Percentiles rank a stretch among this genome's conserved stretches.
Conservation (phyloP, 2,888 invertebrate species). For the Cerastis rubricosa region DNA sequence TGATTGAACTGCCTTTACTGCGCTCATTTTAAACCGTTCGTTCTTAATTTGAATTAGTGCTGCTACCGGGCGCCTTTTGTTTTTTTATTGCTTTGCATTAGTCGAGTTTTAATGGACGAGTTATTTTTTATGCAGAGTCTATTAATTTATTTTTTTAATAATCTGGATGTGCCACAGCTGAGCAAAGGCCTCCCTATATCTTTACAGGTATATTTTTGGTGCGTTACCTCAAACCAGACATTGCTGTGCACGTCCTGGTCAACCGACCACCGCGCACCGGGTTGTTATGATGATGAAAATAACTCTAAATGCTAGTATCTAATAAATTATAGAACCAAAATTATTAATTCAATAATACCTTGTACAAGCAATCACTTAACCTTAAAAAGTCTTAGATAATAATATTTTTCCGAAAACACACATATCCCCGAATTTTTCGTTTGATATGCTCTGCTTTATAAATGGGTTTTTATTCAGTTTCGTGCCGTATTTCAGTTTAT, state of each 20-base stretch:
- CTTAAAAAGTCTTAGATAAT: neutral
- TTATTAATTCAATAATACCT: too few species aligned
- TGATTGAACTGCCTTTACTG: conserved; percentile 33
- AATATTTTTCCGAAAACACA: neutral
- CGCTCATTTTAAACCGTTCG: conserved; percentile 5
- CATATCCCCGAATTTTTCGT: neutral
- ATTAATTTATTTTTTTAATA: neutral
- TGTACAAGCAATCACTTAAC: neutral
- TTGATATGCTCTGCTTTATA: neutral
- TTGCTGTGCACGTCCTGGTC: neutral
- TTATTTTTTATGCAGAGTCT: neutral
- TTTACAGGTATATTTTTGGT: neutral
- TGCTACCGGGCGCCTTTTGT: neutral
- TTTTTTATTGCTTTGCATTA: neutral
- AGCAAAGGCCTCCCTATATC: neutral
- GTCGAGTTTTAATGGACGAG: neutral
- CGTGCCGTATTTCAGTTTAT: neutral
- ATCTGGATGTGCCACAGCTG: neutral
- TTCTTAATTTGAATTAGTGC: conserved; percentile 17
- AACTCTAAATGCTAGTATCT: too few species aligned
- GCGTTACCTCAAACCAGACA: too few species aligned
- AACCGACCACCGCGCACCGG: too few species aligned
- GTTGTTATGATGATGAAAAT: too few species aligned
- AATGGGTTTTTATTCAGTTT: conserved; percentile 13
- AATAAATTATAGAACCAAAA: too few species aligned